phyloP scores from a whole-genome alignment of 2,797 vertebrate genomes.

The Smutsia temminckii region DNA sequence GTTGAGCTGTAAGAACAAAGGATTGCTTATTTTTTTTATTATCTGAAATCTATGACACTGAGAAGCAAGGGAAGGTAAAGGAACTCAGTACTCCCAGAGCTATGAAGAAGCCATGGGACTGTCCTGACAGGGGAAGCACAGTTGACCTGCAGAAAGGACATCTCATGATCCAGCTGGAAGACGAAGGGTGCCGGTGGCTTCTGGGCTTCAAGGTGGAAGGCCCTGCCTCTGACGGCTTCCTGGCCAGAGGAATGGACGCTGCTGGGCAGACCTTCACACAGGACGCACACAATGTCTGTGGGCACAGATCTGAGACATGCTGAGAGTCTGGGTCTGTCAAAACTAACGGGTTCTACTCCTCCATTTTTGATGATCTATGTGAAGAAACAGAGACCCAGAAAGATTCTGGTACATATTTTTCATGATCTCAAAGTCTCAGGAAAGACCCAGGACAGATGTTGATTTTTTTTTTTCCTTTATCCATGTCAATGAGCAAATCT shows the following conservation, averaged over 20 bases:
- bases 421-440: neutral
- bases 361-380: neutral
- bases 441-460: neutral
- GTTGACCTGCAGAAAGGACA: neutral
- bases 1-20: neutral
- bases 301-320: neutral
- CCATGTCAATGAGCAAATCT: neutral
- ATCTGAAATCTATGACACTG: neutral
- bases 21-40: neutral
- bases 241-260: neutral
- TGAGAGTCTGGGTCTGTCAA: neutral
- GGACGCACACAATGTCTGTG: neutral
- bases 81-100: neutral
- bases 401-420: neutral
- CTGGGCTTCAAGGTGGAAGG: neutral
- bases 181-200: neutral
- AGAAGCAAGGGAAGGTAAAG: neutral
- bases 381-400: neutral
- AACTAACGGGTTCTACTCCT: neutral
- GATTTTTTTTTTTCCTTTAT: neutral
- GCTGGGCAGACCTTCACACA: neutral
- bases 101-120: neutral
- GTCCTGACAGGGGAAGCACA: neutral
- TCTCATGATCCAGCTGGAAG: neutral
- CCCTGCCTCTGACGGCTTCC: neutral